Percentiles rank a stretch among this genome's conserved stretches.
These are phyloP conservation scores for Trachelus iudaicus DNA, from an alignment of 2,888 invertebrate species.

Conservation along the genomic window DNA sequence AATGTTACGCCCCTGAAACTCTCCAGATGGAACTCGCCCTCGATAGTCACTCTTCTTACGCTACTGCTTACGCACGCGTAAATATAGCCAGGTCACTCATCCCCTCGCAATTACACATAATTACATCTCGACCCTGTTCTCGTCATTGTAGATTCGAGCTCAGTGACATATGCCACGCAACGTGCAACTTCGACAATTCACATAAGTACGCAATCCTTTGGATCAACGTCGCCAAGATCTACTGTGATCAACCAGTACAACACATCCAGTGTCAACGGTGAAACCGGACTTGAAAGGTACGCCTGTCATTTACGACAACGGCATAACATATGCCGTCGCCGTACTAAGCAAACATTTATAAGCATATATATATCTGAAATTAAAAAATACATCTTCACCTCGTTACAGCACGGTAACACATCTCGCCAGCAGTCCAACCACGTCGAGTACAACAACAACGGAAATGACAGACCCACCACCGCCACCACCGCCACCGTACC, in stretches of 20 bases:
- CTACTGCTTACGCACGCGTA: conserved; percentile 42
- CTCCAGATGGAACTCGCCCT: not conserved
- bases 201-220: conserved; percentile 45
- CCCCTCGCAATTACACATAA: conserved; percentile 35
- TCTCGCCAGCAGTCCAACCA: conserved; percentile 45
- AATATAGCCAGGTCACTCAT: conserved; percentile 4
- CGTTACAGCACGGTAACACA: conserved; percentile 50
- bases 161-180: conserved; percentile 57
- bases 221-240: conserved; percentile 45
- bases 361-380: not conserved
- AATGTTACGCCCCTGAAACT: not conserved
- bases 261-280: conserved; percentile 50
- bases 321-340: not conserved
- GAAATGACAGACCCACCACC: conserved; percentile 61
- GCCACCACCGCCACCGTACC: conserved; percentile 54
- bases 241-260: conserved; percentile 53
- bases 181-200: conserved; percentile 55
- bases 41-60: conserved; percentile 14
- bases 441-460: conserved; percentile 45
- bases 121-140: conserved; percentile 32
- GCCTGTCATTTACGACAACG: conserved; percentile 12
- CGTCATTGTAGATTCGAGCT: conserved; percentile 52
- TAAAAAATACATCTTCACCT: not conserved
- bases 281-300: conserved; percentile 56
- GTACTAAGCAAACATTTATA: not conserved